Evolutionary conservation across 2,888 invertebrate genomes (phyloP).

Genomic region (Andricus quercusramuli): DNA sequence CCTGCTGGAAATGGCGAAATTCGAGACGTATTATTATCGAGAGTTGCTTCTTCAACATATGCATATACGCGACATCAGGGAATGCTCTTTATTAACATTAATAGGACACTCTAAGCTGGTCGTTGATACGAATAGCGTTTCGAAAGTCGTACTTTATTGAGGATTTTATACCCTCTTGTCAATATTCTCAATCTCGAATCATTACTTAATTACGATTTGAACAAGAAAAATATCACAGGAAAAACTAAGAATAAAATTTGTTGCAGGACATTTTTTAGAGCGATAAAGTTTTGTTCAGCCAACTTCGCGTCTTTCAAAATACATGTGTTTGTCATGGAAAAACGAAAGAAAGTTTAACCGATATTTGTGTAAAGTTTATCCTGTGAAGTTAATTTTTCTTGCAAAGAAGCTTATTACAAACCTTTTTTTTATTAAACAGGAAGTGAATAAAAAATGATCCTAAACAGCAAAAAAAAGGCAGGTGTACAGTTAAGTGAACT

Average conservation of each 20-base stretch:
- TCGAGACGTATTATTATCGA: background rate
- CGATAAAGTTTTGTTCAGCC: no score
- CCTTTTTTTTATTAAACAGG: background rate
- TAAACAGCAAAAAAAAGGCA: background rate
- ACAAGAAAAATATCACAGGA: background rate
- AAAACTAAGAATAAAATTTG: no score
- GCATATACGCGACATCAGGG: background rate
- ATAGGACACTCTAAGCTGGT: background rate
- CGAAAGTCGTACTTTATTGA: background rate
- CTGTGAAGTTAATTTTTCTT: no score
- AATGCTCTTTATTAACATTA: background rate
- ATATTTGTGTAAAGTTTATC: no score
- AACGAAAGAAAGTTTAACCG: no score
- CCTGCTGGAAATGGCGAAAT: background rate
- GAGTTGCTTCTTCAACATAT: background rate
- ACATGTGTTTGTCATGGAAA: no score
- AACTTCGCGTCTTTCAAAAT: no score
- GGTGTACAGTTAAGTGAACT: slow-evolving; percentile 16
- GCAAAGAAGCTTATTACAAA: no score
- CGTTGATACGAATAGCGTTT: background rate
- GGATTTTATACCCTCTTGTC: background rate
- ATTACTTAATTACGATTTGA: background rate
- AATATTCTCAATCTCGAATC: background rate
- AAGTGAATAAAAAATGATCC: background rate
- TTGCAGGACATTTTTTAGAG: no score